Evolutionary conservation across 2,113 vertebrate species (phyloP).

Genomic region (Morone chrysops): DNA sequence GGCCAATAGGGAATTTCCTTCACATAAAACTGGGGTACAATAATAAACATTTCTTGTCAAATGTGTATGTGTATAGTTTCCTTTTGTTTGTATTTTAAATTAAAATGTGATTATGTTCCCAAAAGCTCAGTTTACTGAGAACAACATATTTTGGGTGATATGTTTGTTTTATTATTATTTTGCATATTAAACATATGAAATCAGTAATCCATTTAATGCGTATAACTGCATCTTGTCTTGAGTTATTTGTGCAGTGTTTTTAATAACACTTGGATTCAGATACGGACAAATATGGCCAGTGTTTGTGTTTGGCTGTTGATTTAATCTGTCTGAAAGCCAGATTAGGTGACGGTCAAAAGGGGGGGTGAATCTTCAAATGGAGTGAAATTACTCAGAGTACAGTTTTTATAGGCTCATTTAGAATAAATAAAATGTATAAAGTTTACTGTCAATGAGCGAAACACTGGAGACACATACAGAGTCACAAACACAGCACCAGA

Average conservation of each 20-base stretch:
- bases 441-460: slow-evolving; percentile 27
- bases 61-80: background rate
- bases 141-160: slow-evolving; percentile 44
- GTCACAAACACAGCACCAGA: slow-evolving; percentile 4
- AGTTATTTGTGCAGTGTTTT: slow-evolving; percentile 4
- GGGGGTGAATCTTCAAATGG: background rate
- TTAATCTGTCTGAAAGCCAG: slow-evolving; percentile 56
- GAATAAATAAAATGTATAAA: slow-evolving; percentile 16
- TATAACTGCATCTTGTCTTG: background rate
- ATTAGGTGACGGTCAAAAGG: slow-evolving; percentile 31
- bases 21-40: slow-evolving; percentile 21
- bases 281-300: slow-evolving; percentile 15
- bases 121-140: slow-evolving; percentile 2
- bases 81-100: background rate
- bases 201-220: slow-evolving; percentile 28
- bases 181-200: slow-evolving; percentile 36
- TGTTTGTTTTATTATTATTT: slow-evolving; percentile 10
- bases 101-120: slow-evolving; percentile 4
- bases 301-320: slow-evolving; percentile 48
- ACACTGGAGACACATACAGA: background rate
- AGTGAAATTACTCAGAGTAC: slow-evolving; percentile 1
- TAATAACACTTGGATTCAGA: slow-evolving; percentile 10
- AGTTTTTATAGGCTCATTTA: slow-evolving; percentile 3
- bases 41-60: slow-evolving; percentile 20
- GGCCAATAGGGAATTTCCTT: slow-evolving; percentile 52